These are phyloP conservation scores for Idaea biselata DNA, from an alignment of 2,888 invertebrate species.

Conservation along the genomic window DNA sequence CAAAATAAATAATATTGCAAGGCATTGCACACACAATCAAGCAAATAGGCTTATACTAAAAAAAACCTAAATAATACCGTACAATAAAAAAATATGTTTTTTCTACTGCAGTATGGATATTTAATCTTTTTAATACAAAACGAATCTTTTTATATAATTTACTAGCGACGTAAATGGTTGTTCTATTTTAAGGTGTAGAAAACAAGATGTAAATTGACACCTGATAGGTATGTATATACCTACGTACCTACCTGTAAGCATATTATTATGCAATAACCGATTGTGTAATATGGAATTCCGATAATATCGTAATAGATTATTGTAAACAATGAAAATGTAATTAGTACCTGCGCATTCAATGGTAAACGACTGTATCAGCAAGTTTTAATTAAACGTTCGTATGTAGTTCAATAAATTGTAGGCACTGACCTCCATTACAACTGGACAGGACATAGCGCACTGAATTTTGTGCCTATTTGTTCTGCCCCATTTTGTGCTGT, in stretches of 20 bases:
- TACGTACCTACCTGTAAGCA: background rate
- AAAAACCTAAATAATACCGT: too few species aligned
- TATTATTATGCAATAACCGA: background rate
- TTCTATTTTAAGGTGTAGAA: background rate
- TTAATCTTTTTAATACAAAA: background rate
- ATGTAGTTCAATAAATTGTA: too few species aligned
- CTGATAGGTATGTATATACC: too few species aligned
- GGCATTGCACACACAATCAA: too few species aligned
- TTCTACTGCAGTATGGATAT: background rate
- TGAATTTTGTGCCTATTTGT: too few species aligned
- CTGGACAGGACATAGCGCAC: too few species aligned
- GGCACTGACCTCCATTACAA: too few species aligned
- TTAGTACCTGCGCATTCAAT: background rate
- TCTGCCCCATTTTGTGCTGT: too few species aligned
- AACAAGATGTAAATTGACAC: background rate
- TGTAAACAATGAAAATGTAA: background rate
- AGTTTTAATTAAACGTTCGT: background rate
- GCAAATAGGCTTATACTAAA: too few species aligned
- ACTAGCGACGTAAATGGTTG: background rate
- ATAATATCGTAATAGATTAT: background rate
- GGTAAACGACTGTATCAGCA: background rate
- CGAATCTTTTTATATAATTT: background rate
- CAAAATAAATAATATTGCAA: too few species aligned
- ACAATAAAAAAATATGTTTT: background rate
- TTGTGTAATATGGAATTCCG: background rate